phyloP scores from a whole-genome alignment of 64 coral and sea anemone species.

The Anthopleura sola region DNA sequence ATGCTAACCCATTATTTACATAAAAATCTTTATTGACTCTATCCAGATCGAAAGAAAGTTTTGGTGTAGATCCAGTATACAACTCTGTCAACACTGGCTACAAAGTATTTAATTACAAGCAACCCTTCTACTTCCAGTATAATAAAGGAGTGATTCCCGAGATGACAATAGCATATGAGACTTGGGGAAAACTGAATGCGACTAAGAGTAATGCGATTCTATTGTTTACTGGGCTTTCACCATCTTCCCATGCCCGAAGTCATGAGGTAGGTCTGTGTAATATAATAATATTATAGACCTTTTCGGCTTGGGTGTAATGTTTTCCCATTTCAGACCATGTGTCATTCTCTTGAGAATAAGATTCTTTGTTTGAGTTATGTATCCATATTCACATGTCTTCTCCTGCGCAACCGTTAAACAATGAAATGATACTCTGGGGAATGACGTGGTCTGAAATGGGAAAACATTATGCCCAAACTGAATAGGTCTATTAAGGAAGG shows the following conservation, averaged over 20 bases:
- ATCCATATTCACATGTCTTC: too few relatives aligned
- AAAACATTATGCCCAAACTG: too few relatives aligned
- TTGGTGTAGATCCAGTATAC: slow-evolving; percentile 84
- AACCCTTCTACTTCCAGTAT: slow-evolving; percentile 77
- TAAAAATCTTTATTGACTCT: not conserved
- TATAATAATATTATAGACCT: too few relatives aligned
- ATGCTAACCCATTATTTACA: too few relatives aligned
- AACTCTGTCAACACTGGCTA: slow-evolving; percentile 82
- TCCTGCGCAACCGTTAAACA: too few relatives aligned
- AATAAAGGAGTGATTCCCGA: slow-evolving; percentile 75
- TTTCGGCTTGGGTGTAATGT: too few relatives aligned
- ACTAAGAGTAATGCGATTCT: slow-evolving; percentile 83
- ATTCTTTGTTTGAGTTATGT: too few relatives aligned
- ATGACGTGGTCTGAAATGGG: too few relatives aligned
- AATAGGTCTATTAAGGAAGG: too few relatives aligned
- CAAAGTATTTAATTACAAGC: slow-evolving; percentile 54
- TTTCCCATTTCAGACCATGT: too few relatives aligned
- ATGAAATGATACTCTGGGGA: too few relatives aligned
- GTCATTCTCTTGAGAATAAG: too few relatives aligned
- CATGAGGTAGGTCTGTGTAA: slow-evolving; percentile 41
- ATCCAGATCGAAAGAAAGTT: slow-evolving; percentile 55
- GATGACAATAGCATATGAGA: slow-evolving; percentile 81
- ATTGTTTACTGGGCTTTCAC: slow-evolving; percentile 73
- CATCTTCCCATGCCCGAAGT: slow-evolving; percentile 95
- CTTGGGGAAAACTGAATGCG: slow-evolving; percentile 87